Evolutionary conservation across 2,888 invertebrate genomes (phyloP).

Genomic region (Cephus rjabovi): DNA sequence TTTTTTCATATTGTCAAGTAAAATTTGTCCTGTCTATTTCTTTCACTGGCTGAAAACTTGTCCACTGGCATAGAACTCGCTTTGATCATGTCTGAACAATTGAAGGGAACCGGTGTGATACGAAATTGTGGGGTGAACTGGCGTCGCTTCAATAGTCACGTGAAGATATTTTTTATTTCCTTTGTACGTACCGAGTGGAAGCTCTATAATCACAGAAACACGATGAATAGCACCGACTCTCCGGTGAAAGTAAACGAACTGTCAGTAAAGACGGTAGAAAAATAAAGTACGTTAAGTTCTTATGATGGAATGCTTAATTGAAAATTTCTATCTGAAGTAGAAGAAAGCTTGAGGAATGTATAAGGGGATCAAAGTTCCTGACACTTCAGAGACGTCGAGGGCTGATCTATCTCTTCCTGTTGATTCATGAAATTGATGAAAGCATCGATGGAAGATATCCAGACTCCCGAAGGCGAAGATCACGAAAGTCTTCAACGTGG

Average conservation of each 20-base stretch:
- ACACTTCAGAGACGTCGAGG: neutral
- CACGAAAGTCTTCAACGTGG: neutral
- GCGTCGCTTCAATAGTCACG: neutral
- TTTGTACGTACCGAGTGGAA: neutral
- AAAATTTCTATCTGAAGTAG: neutral
- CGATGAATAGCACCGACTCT: neutral
- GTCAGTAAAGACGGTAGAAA: neutral
- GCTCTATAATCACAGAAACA: neutral
- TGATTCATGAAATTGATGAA: neutral
- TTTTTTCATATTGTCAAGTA: neutral
- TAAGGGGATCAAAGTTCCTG: neutral
- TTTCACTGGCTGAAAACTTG: neutral
- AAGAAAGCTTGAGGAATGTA: neutral
- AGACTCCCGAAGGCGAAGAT: neutral
- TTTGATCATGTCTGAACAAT: neutral
- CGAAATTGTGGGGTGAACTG: neutral
- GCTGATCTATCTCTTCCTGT: neutral
- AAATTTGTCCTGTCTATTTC: neutral
- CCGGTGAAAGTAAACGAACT: neutral
- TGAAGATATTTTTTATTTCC: neutral
- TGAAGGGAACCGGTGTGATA: neutral
- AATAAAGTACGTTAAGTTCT: neutral
- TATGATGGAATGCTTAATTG: neutral
- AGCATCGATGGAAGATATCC: neutral
- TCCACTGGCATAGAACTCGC: neutral